Evolutionary conservation across 2,113 vertebrate genomes (phyloP), one percentile per base, ranked within the genome.

Genomic region (Clarias batrachus): DNA sequence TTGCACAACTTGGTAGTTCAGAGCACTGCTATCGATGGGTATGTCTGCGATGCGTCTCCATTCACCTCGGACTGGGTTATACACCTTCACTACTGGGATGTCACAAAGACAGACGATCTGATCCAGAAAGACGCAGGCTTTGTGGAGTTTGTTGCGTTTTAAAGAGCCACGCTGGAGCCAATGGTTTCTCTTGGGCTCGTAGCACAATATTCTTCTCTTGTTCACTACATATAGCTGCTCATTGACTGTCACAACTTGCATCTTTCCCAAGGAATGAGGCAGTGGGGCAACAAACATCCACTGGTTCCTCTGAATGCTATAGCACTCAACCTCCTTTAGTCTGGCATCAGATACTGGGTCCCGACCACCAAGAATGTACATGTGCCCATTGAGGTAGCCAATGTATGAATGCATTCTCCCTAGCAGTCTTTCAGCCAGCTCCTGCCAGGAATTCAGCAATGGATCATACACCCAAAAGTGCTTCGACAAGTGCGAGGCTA

Each of bases 71-170:
- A 94, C 93, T 5, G 96, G 96, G 83, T 95, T 97, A 91, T 97
- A 97, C 70, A 95, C 96, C 85, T 97, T 97, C 86, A 96, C 95
- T 81, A 97, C 95, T 0, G 96, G 96, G 82, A 96, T 95, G 88
- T 97, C 96, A 1, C 96, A 97, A 86, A 97, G 95, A n/a, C 96
- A 97, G 60, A 96, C 91, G 81, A 97, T 97, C 91, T 97, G 96
- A 57, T 97, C 96, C 86, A 96, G 96, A 87, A 96, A 97, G 74
- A 96, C 95, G 52, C 96, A 97, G 41, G 96, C 96, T 89, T 96
- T 96, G 91, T 97, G 96, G 11, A 97, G 96, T 91, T 97, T 96
- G 90, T 95, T 95, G 17, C 96, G 90, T 37, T 96, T 94, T 77
- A 97, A 93, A 0, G 96, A 97, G 1, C 96, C 96, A 52, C 96